Percentiles rank a stretch among this genome's conserved stretches.
Evolutionary conservation across 2,113 vertebrate species (phyloP).

Genomic region (Rafetus swinhoei): DNA sequence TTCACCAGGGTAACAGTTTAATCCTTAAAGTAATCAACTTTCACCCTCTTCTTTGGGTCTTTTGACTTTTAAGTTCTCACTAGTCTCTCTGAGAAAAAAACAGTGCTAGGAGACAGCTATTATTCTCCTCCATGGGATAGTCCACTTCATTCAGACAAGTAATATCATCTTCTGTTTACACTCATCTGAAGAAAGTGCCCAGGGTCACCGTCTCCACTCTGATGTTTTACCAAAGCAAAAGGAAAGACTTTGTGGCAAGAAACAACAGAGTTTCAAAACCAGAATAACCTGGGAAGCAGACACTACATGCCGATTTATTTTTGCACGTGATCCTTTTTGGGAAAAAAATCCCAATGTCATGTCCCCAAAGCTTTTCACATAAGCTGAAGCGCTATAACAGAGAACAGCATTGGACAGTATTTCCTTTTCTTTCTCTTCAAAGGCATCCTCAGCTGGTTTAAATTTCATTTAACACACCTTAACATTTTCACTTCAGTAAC

Average conservation of each 20-base stretch:
- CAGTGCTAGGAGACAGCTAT: constrained; percentile 80
- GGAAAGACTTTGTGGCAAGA: constrained; percentile 56
- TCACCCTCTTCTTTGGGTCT: constrained; percentile 75
- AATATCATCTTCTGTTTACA: constrained; percentile 82
- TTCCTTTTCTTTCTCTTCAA: constrained; percentile 50
- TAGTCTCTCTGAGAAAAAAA: constrained; percentile 75
- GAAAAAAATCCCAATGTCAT: constrained; percentile 50
- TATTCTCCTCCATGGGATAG: constrained; percentile 83
- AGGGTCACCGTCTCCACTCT: constrained; percentile 69
- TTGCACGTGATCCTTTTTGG: constrained; percentile 62
- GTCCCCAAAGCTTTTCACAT: constrained; percentile 63
- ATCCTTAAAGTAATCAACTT: constrained; percentile 85
- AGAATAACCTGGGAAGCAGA: constrained; percentile 69
- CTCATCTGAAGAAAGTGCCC: constrained; percentile 75
- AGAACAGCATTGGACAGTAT: constrained; percentile 42
- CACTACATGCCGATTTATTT: constrained; percentile 55
- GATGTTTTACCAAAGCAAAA: constrained; percentile 73
- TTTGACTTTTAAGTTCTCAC: constrained; percentile 77
- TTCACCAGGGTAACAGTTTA: constrained; percentile 84
- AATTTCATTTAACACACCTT: neutral
- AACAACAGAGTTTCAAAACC: constrained; percentile 47
- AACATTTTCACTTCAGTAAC: neutral
- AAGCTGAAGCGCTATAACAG: constrained; percentile 37
- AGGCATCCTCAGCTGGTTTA: neutral
- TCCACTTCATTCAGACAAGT: constrained; percentile 75